Base-by-base conservation (phyloP, 2,888 invertebrate genomes). In the Tenthredo amoena region DNA sequence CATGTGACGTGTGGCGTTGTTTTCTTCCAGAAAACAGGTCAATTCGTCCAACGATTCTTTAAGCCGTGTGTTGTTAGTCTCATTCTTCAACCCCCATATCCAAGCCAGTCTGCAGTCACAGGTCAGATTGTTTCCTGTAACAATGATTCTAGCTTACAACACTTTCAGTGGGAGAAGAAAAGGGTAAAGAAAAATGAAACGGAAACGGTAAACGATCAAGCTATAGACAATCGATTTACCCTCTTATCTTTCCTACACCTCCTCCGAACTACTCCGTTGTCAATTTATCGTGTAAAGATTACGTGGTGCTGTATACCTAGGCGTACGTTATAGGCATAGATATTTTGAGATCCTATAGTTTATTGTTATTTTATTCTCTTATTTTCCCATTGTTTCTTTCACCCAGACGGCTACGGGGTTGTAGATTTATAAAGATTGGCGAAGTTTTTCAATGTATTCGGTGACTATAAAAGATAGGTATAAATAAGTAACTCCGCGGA, bases 101-200 rank as follows among this genome's bases (percentile, higher is more conserved):
- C 98, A 98, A 89, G 96, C 95, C 89, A 98, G 94, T 88, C 97
- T 96, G 93, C 97, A 97, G 95, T 97, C 97, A 94, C 98, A 98
- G 89, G 96, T 95, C 94, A 98, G 96, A 93, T 96, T 96, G 94
- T 98, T 98, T 90, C 96, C 98, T 98, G 96, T 82, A 95, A 95
- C 92, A 94, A 94, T 71, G 18, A 77, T 50, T 9, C 50, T 18
- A 55, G 12, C 31, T 68, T 68, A 34, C 34, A 34, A 68, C 34
- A 34, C 34, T 68, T 68, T 31, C 34, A 5, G 15, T 12, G 90
- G 90, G 89, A 90, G 87, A 87, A 86, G 84, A 87, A 72, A 86
- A 79, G 86, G 86, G 86, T 72, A 86, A 85, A 84, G 84, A 47
- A 2, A 37, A 21, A 40, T 47, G 26, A 47, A 43, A 47, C 50